These are phyloP conservation scores for Poeciliopsis infans DNA, from an alignment of 2,797 vertebrate genomes.

Conservation along the genomic window DNA sequence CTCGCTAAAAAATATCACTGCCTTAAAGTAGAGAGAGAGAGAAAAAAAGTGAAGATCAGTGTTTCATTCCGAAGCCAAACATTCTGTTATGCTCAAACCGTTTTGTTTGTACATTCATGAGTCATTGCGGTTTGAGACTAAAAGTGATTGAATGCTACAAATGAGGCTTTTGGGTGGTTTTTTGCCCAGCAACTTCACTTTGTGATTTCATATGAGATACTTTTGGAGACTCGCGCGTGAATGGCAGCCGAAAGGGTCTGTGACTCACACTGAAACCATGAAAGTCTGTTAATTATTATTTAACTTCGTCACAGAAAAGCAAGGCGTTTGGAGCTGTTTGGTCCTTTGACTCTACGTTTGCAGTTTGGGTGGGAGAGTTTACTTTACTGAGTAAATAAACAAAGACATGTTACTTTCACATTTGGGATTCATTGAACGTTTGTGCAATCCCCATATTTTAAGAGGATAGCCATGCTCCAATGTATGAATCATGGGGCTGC, in stretches of 20 bases:
- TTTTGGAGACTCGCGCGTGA: slow-evolving; percentile 27
- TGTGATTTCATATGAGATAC: slow-evolving; percentile 33
- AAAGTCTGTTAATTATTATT: slow-evolving; percentile 23
- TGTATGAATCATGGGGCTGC: not conserved
- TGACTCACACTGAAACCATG: slow-evolving; percentile 51
- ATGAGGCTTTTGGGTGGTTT: slow-evolving; percentile 32
- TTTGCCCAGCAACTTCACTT: slow-evolving; percentile 33
- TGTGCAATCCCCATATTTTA: not conserved
- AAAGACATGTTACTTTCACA: slow-evolving; percentile 4
- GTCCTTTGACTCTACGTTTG: slow-evolving; percentile 14
- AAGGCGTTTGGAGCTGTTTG: slow-evolving; percentile 26
- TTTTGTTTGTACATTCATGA: slow-evolving; percentile 25
- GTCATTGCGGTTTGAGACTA: slow-evolving; percentile 35
- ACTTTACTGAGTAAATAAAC: not conserved
- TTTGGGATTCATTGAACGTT: not conserved
- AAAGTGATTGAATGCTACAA: slow-evolving; percentile 37
- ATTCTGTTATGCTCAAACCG: slow-evolving; percentile 25
- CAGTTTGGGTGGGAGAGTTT: not conserved
- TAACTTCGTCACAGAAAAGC: slow-evolving; percentile 19
- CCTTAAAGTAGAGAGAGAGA: slow-evolving; percentile 19
- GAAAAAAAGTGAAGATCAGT: slow-evolving; percentile 1
- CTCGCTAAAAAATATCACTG: slow-evolving; percentile 45
- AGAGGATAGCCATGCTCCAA: not conserved
- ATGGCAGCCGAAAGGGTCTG: slow-evolving; percentile 14
- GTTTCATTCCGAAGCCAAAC: slow-evolving; percentile 6